These are phyloP conservation scores for Cephus nigrinus DNA, from an alignment of 2,888 invertebrate genomes.

Conservation along the genomic window DNA sequence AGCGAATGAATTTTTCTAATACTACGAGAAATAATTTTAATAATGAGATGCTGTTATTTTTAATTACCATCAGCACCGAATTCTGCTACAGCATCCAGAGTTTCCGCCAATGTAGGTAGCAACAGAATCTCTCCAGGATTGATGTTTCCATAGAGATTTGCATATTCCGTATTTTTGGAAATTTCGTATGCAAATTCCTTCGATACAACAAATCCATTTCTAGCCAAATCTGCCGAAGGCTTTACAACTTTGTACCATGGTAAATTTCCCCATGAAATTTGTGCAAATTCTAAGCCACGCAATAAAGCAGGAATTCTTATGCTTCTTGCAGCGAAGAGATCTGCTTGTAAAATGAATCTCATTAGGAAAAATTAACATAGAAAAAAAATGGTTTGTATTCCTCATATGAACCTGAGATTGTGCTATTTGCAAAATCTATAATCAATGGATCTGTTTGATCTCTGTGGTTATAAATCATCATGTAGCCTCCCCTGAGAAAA, in stretches of 20 bases:
- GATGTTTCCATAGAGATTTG: constrained; percentile 63
- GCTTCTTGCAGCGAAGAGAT: constrained; percentile 29
- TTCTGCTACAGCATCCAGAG: constrained; percentile 68
- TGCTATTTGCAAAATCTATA: constrained; percentile 69
- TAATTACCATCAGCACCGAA: constrained; percentile 58
- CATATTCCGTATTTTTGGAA: constrained; percentile 57
- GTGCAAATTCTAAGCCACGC: constrained; percentile 71
- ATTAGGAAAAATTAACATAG: not conserved
- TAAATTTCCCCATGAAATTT: constrained; percentile 70
- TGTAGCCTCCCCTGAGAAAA: constrained; percentile 75
- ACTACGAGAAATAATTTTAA: constrained; percentile 1
- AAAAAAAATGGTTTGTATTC: not conserved
- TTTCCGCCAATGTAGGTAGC: constrained; percentile 69
- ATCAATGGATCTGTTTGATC: constrained; percentile 68
- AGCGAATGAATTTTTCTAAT: not conserved
- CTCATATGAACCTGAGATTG: constrained; percentile 44
- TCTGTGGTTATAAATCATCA: constrained; percentile 79
- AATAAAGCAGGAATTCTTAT: constrained; percentile 71
- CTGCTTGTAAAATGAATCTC: constrained; percentile 18
- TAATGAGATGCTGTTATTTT: not conserved
- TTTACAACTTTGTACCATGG: constrained; percentile 72
- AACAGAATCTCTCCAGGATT: constrained; percentile 66
- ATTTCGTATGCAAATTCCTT: constrained; percentile 67
- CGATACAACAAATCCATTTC: constrained; percentile 69
- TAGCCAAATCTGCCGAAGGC: constrained; percentile 72